Percentiles rank a stretch among this genome's conserved stretches.
Evolutionary conservation across 2,888 invertebrate species (phyloP).

Genomic region (Sinohyriopsis cumingii): DNA sequence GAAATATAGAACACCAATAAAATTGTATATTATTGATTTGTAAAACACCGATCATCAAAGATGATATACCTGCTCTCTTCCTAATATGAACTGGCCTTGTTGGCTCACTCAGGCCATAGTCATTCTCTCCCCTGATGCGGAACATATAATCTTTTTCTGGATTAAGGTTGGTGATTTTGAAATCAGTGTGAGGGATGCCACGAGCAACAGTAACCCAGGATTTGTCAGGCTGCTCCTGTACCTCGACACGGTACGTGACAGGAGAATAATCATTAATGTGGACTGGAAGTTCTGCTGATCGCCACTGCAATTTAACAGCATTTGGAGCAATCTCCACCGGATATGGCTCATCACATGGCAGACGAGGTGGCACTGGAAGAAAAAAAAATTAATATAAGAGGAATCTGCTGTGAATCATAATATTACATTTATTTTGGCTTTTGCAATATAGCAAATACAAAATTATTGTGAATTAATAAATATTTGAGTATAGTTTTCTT

Average conservation of each 20-base stretch:
- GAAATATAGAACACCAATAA: too few species aligned
- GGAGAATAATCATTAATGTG: conserved; percentile 74
- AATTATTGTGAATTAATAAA: not conserved
- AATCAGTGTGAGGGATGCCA: conserved; percentile 56
- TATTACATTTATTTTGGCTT: not conserved
- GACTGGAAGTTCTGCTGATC: conserved; percentile 57
- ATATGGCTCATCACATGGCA: conserved; percentile 57
- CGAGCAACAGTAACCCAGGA: conserved; percentile 78
- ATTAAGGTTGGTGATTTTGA: conserved; percentile 76
- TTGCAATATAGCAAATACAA: too few species aligned
- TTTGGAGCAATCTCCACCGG: conserved; percentile 55
- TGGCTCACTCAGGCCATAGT: conserved; percentile 96
- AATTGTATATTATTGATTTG: too few species aligned
- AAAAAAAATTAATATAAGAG: conserved; percentile 1
- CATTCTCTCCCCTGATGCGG: conserved; percentile 95
- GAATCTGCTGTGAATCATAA: not conserved
- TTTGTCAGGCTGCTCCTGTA: conserved; percentile 77
- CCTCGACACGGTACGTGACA: conserved; percentile 63
- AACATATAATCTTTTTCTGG: conserved; percentile 96
- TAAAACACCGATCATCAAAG: not conserved
- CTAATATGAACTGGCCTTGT: conserved; percentile 83
- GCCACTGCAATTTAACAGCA: conserved; percentile 58
- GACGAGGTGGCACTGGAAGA: conserved; percentile 57
- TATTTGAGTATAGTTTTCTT: too few species aligned
- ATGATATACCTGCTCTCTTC: conserved; percentile 51